Conservation (phyloP, 64 coral and sea anemone species). For the Stichodactyla helianthus region DNA sequence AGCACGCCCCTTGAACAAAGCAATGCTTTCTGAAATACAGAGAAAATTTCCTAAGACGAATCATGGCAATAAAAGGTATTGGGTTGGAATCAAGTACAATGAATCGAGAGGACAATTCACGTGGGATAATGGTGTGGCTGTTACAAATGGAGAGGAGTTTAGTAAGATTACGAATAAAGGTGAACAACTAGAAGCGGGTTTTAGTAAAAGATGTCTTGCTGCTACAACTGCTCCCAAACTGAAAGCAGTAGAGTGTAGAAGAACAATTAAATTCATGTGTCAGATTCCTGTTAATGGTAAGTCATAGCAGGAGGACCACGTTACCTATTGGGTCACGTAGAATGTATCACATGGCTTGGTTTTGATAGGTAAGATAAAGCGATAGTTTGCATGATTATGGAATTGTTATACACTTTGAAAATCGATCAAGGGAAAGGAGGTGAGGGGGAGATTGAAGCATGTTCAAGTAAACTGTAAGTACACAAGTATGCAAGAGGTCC, state of each 20-base stretch:
- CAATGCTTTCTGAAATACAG: background rate
- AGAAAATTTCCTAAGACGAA: background rate
- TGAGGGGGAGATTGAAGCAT: no score
- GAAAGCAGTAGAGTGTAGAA: background rate
- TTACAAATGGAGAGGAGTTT: background rate
- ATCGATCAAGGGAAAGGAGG: no score
- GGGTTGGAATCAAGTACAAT: background rate
- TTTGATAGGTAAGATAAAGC: no score
- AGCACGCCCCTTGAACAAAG: background rate
- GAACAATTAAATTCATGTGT: background rate
- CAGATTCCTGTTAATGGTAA: background rate
- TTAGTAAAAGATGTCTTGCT: background rate
- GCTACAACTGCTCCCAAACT: background rate
- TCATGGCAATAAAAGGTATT: background rate
- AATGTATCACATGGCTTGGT: no score
- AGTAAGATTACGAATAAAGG: background rate
- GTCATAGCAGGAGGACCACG: background rate
- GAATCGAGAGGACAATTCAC: background rate
- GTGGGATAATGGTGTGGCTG: background rate
- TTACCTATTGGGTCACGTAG: no score
- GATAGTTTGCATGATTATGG: no score
- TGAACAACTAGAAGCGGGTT: background rate
- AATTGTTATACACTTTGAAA: no score
- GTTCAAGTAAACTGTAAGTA: no score
- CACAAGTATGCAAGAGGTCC: no score